Evolutionary conservation across 2,113 vertebrate genomes (phyloP).

Genomic region (Ivindomyrus marchei): DNA sequence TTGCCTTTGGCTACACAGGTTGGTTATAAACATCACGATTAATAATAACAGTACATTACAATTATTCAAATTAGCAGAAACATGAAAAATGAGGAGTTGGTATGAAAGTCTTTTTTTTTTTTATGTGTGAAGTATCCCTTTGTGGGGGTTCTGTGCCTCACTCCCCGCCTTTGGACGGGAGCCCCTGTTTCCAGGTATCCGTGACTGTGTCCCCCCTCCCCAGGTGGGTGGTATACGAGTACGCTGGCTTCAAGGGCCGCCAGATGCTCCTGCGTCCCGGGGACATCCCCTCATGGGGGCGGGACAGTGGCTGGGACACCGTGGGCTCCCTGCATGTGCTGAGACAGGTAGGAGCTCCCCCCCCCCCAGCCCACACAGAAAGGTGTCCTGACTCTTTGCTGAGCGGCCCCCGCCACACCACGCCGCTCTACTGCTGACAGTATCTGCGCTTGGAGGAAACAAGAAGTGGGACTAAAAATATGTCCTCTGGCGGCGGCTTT

Average conservation of each 20-base stretch:
- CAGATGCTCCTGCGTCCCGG: conserved; percentile 66
- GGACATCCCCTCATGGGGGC: conserved; percentile 63
- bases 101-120: neutral
- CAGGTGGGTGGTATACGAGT: conserved; percentile 78
- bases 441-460: neutral
- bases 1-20: no score
- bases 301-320: conserved; percentile 69
- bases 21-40: no score
- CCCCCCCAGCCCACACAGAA: neutral
- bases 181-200: neutral
- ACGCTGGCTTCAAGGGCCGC: conserved; percentile 68
- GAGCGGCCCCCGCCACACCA: neutral
- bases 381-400: neutral
- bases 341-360: conserved; percentile 59
- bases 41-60: no score
- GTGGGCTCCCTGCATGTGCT: conserved; percentile 73
- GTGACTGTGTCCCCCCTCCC: neutral
- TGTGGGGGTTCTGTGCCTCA: neutral
- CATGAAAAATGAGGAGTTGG: neutral
- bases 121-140: neutral
- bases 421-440: neutral
- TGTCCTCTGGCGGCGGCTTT: neutral
- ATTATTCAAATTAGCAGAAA: no score
- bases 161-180: neutral
- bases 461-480: neutral